Base-by-base conservation (phyloP, 1,140 invertebrate genomes). In the Lucilia sericata region DNA sequence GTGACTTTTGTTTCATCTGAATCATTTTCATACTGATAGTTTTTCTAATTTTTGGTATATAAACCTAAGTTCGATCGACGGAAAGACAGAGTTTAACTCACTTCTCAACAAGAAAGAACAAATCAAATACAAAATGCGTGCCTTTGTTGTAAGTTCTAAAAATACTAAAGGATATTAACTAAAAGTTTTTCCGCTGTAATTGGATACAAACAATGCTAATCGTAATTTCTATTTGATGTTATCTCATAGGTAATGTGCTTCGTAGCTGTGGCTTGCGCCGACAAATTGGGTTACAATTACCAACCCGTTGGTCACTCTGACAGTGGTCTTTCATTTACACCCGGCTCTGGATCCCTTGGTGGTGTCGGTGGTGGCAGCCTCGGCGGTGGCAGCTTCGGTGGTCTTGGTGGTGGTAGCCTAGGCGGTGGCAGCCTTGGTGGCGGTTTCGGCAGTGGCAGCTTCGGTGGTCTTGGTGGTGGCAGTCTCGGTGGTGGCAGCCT, bases 231-330 rank as follows among this genome's bases (percentile, higher is more conserved):
- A 2, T 70, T 70, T 21, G 19, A 49, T 70, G 2, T 42, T 42
- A 42, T 47, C n/a, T 42, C 10, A 34, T 25, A 84, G 83, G 78
- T 84, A 10, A 47, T 85, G 51, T 85, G 81, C 36, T 83, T 85
- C 13, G 84, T 60, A 34, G 82, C 82, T 60, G 84, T 80, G 12
- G 81, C 82, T 12, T 85, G 49, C 70, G 78, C 89, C 65, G 89
- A 88, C 70, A 87, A 87, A 25, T 82, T 87, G 70, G 89, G 89
- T 36, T 90, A 90, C 49, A 89, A 86, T 60, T 90, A 90, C 25
- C 83, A 83, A 13, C 86, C 86, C 14, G 87, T 88, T n/a, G 84
- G 84, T 19, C 83, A 85, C 55, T 70, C 51, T 60, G 85, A 17
- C 14, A 25, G 78, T 30, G 84, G 78, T 34, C 74, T 82, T 49